Evolutionary conservation across 2,113 vertebrate species (phyloP), one percentile per base, ranked within the genome.

Genomic region (Notothenia rossii): DNA sequence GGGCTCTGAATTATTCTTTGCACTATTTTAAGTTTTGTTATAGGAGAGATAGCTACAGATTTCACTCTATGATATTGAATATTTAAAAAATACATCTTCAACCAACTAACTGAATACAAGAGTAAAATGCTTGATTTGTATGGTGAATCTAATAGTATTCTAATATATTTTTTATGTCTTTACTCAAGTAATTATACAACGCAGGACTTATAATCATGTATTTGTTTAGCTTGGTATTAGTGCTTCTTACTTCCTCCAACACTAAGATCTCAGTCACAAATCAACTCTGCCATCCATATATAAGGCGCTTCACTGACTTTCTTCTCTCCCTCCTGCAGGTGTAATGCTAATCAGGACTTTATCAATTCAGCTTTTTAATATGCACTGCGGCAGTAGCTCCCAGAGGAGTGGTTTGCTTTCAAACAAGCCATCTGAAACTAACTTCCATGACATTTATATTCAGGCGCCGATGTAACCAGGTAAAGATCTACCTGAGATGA

Each of bases 361-460:
- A 80, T 83, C 13, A 81, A 43, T 81, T 78, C 73, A 54, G 49
- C 36, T 70, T n/a, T 73, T 20, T 29, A 56, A 70, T 72, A 77
- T 62, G 20, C 29, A 49, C 56, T 48, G 50, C 10, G 4, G 25
- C 10, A 6, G 46, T 10, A 7, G 10, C 36, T 77, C 59, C 43
- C 33, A 13, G 18, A 55, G 61, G 64, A 58, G 11, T 36, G 17
- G 66, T 82, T 65, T 67, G 29, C 60, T 79, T 78, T 74, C 51
- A 76, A 81, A 78, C 58, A 54, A 78, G 50, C 22, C 67, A 67
- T 13, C 54, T 7, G 48, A 59, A 74, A 72, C 58, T 59, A 77
- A 83, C 69, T 79, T 79, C 70, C 12, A 13, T 20, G 1, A 5
- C 48, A 88, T 84, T 86, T 62, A 75, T 74, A 86, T 82, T 65